Evolutionary conservation across 2,797 vertebrate genomes (phyloP).

Genomic region (Xenentodon cancila): DNA sequence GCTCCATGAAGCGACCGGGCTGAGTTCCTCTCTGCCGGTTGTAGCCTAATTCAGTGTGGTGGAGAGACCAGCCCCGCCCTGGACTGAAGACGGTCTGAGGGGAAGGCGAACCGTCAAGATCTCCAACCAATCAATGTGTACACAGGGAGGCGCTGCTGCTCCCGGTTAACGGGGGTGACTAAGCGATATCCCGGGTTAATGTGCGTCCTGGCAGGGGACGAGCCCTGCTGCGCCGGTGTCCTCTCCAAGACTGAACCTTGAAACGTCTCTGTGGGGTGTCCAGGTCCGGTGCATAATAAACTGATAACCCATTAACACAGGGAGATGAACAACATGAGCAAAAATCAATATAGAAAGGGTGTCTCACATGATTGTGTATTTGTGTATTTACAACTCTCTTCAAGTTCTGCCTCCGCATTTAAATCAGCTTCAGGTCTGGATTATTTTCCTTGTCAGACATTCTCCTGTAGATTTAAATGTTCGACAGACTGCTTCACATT

Average conservation of each 20-base stretch:
- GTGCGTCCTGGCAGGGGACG: not conserved
- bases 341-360: no score
- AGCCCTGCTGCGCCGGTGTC: no score
- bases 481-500: no score
- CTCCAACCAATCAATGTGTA: slow-evolving; percentile 61
- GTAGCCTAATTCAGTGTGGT: slow-evolving; percentile 73
- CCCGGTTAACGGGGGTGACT: slow-evolving; percentile 71
- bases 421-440: no score
- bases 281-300: no score
- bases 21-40: slow-evolving; percentile 79
- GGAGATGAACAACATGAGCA: no score
- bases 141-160: slow-evolving; percentile 64
- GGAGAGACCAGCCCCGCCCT: slow-evolving; percentile 80
- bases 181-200: slow-evolving; percentile 65
- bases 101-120: slow-evolving; percentile 49
- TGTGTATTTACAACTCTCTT: no score
- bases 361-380: no score
- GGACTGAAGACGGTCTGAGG: slow-evolving; percentile 60
- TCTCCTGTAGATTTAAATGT: no score
- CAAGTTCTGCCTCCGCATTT: no score
- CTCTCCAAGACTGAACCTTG: not conserved
- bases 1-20: slow-evolving; percentile 72
- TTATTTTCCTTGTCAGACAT: no score
- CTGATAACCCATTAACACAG: no score
- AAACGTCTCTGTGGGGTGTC: not conserved